Evolutionary conservation across 2,888 invertebrate genomes (phyloP), one percentile per base, ranked within the genome.

Genomic region (Mesodorylaimus sp.): DNA sequence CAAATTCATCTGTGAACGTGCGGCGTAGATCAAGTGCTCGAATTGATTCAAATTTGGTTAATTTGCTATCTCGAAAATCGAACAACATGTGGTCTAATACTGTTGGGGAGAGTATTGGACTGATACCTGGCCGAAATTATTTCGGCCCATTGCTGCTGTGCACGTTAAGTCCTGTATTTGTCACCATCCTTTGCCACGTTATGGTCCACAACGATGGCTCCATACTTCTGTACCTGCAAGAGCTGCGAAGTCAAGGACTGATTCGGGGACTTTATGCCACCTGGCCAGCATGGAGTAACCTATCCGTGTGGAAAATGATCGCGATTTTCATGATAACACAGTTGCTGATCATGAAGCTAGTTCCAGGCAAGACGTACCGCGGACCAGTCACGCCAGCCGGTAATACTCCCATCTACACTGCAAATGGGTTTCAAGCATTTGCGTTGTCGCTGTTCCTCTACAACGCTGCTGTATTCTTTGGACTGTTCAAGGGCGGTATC

Each of bases 361-460:
- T 51, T 7, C 51, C 51, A 2, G 51, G 48, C 10, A 13, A n/a
- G 2, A 25, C 13, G 10, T 36, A 29, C 45, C 41, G 10, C n/a
- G 42, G 48, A 21, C 47, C 48, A 10, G 47, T 51, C 16, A 51
- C 50, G 3, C 47, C 51, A 3, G 42, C 47, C 2, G 51, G 51
- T 2, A n/a, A 42, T 3, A 24, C 21, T 13, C 44, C 44, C 3
- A 21, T 16, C 5, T 52, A 52, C 36, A 37, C 13, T 2, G 32
- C 32, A 2, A 52, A 52, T 32, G 52, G 52, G 16, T 10, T 52
- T 21, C 50, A 44, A n/a, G 23, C 28, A 19, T 52, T 29, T 32
- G 7, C 23, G 2, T 25, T 52, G 13, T 39, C 52, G 2, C 19
- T 52, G 24, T 3, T 44, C 2, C n/a, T 29, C 3, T 52, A 39